Percentiles rank a stretch among this genome's conserved stretches.
Conservation (phyloP, 2,113 vertebrate genomes). For the Epinephelus moara region DNA sequence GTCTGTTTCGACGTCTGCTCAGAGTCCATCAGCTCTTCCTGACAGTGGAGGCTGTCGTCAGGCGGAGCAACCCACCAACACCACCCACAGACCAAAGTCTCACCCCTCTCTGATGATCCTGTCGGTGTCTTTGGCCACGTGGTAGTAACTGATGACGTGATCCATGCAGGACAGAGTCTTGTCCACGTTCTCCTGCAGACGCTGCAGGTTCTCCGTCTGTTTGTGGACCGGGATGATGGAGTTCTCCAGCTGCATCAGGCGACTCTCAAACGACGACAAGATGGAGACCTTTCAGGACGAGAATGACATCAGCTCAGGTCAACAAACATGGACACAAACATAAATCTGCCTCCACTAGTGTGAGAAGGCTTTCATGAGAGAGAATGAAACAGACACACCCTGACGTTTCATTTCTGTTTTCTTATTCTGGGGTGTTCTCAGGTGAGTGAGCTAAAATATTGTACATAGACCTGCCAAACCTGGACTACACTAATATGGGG, state of each 20-base stretch:
- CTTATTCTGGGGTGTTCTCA: not conserved
- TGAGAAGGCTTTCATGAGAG: not conserved
- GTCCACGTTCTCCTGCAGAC: conserved; percentile 97
- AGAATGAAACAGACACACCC: not conserved
- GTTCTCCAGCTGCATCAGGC: conserved; percentile 98
- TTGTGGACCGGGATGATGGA: conserved; percentile 98
- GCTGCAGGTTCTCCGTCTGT: conserved; percentile 97
- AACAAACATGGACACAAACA: not conserved
- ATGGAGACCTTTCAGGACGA: conserved; percentile 90
- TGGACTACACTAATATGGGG: not conserved
- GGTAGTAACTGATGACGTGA: conserved; percentile 97
- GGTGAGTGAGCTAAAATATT: not conserved
- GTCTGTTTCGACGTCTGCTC: not conserved
- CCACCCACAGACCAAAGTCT: conserved; percentile 39
- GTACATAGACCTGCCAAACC: not conserved
- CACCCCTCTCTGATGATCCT: conserved; percentile 96
- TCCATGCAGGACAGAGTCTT: conserved; percentile 95
- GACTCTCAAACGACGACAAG: conserved; percentile 97
- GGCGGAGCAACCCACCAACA: not conserved
- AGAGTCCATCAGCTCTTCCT: not conserved
- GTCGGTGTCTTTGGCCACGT: conserved; percentile 97
- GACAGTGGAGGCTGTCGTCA: not conserved
- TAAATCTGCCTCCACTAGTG: not conserved
- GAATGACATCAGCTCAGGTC: not conserved
- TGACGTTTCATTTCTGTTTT: no score